Percentiles rank a stretch among this genome's conserved stretches.
Evolutionary conservation across 2,113 vertebrate genomes (phyloP).

Genomic region (Sinocyclocheilus maitianheensis): DNA sequence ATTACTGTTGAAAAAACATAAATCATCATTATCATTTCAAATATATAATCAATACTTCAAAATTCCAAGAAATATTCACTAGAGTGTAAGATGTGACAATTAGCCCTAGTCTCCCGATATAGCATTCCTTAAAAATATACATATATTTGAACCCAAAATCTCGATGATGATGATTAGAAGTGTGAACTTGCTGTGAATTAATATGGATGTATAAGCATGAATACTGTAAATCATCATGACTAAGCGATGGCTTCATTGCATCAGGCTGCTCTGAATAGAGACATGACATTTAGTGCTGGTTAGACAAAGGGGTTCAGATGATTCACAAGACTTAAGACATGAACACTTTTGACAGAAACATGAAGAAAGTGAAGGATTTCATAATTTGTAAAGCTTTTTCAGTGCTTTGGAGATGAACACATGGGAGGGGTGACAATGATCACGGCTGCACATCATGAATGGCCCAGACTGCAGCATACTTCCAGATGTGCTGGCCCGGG

Average conservation of each 20-base stretch:
- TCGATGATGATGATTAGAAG: not conserved
- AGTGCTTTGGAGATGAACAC: constrained; percentile 18
- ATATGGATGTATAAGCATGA: not conserved
- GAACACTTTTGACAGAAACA: not conserved
- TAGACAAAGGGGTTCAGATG: not conserved
- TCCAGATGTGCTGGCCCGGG: constrained; percentile 62
- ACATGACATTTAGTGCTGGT: constrained; percentile 23
- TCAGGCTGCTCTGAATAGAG: not conserved
- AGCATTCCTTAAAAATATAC: not conserved
- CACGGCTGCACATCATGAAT: constrained; percentile 41
- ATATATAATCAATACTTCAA: not conserved
- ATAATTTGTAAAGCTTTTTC: constrained; percentile 6
- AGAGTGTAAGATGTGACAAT: not conserved
- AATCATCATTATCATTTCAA: not conserved
- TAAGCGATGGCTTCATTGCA: not conserved
- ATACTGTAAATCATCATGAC: not conserved
- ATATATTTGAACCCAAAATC: not conserved
- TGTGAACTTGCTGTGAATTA: not conserved
- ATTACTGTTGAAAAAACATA: not conserved
- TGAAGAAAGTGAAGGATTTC: not conserved
- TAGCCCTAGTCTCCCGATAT: not conserved
- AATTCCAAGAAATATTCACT: not conserved
- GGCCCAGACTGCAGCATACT: constrained; percentile 43
- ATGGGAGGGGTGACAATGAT: constrained; percentile 35
- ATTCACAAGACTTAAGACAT: not conserved